These are phyloP conservation scores for Magallana nippona DNA, from an alignment of 2,888 invertebrate genomes.

Conservation along the genomic window DNA sequence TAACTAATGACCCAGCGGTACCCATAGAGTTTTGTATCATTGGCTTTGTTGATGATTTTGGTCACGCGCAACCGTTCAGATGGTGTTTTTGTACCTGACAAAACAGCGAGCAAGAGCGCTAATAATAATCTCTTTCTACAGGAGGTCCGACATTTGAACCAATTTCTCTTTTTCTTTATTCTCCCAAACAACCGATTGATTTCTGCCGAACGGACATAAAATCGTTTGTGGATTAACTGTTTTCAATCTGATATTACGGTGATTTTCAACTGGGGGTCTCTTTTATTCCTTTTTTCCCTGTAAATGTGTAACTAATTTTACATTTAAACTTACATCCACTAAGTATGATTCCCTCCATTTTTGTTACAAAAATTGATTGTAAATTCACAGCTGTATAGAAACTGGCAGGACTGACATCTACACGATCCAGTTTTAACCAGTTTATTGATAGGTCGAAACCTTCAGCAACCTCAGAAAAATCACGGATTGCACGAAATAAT, in stretches of 20 bases:
- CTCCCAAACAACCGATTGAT: not conserved
- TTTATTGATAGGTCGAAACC: no score
- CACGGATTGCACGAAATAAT: no score
- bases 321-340: no score
- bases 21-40: not conserved
- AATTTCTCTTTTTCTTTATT: not conserved
- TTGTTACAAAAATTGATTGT: no score
- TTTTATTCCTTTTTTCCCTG: no score
- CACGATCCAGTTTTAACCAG: no score
- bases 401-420: no score
- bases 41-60: not conserved
- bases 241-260: not conserved
- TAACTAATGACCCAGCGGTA: not conserved
- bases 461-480: no score
- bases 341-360: no score
- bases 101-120: not conserved
- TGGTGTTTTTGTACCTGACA: not conserved
- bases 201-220: not conserved
- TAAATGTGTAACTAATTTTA: no score
- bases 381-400: no score
- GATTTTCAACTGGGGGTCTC: no score
- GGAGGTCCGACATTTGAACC: slow-evolving; percentile 22
- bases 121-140: not conserved
- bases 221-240: not conserved
- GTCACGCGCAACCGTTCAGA: slow-evolving; percentile 7